Evolutionary conservation across 1,140 invertebrate species (phyloP).

Genomic region (Cotesia typhae): DNA sequence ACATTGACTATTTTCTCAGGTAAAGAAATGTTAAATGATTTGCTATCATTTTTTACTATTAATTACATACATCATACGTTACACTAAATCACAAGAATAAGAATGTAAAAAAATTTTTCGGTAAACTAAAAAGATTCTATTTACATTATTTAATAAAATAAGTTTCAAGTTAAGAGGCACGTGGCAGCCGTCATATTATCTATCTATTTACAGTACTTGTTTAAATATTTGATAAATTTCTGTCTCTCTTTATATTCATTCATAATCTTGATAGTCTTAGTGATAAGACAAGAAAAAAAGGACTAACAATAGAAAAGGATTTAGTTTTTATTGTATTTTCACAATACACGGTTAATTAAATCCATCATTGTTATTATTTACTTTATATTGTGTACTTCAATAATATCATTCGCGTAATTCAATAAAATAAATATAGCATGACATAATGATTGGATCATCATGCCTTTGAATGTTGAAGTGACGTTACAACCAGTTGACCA

Average conservation of each 20-base stretch:
- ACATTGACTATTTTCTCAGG: not conserved
- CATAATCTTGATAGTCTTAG: not conserved
- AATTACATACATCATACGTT: too few species aligned
- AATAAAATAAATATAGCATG: not conserved
- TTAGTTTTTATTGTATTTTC: too few species aligned
- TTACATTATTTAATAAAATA: not conserved
- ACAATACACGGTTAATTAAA: not conserved
- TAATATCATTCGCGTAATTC: conserved; percentile 9
- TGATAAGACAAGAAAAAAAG: not conserved
- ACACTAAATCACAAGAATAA: too few species aligned
- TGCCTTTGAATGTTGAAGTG: not conserved
- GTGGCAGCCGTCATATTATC: conserved; percentile 1
- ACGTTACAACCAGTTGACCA: not conserved
- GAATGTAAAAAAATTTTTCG: too few species aligned
- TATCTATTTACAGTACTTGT: not conserved
- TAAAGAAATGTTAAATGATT: not conserved
- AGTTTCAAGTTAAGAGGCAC: not conserved
- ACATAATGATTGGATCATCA: conserved; percentile 23
- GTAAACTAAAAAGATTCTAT: too few species aligned
- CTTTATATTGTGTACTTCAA: not conserved
- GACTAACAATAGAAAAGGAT: not conserved
- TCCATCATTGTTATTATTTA: too few species aligned
- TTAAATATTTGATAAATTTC: conserved; percentile 21
- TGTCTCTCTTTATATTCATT: not conserved
- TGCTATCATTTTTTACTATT: not conserved